phyloP scores from a whole-genome alignment of 1,140 invertebrate species.

The Drosophila rufa region DNA sequence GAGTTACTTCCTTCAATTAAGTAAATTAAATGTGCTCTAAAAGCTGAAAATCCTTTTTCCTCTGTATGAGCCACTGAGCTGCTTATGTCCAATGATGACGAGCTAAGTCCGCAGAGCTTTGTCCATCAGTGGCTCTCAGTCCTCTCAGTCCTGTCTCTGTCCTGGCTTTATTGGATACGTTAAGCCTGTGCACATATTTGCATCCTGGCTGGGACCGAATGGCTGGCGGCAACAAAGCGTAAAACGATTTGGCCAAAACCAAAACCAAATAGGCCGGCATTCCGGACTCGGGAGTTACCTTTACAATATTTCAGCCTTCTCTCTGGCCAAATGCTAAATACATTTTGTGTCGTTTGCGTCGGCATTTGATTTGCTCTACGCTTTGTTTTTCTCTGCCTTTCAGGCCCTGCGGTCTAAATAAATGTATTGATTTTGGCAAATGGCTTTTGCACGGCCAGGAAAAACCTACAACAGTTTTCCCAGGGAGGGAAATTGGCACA shows the following conservation, averaged over 20 bases:
- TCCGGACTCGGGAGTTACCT: slow-evolving; percentile 34
- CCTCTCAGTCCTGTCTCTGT: slow-evolving; percentile 17
- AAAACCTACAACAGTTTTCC: slow-evolving; percentile 10
- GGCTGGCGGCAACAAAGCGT: slow-evolving; percentile 53
- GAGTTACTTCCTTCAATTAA: slow-evolving; percentile 2
- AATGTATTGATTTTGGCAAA: slow-evolving; percentile 82
- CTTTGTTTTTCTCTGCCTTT: slow-evolving; percentile 15
- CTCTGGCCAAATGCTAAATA: slow-evolving; percentile 50
- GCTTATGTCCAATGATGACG: slow-evolving; percentile 63
- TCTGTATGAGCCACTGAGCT: slow-evolving; percentile 47
- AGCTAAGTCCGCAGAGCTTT: slow-evolving; percentile 52
- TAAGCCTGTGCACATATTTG: slow-evolving; percentile 73
- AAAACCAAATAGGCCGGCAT: slow-evolving; percentile 48
- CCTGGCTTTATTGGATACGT: slow-evolving; percentile 54
- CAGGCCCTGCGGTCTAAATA: slow-evolving; percentile 68
- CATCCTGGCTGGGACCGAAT: slow-evolving; percentile 38
- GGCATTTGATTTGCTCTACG: slow-evolving; percentile 53
- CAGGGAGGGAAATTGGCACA: slow-evolving; percentile 38
- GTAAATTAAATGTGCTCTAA: slow-evolving; percentile 1
- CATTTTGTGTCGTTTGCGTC: slow-evolving; percentile 58
- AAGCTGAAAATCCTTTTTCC: slow-evolving; percentile 10
- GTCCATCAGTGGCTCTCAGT: slow-evolving; percentile 48
- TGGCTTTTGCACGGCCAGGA: slow-evolving; percentile 62
- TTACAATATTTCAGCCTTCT: slow-evolving; percentile 38
- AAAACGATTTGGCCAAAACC: slow-evolving; percentile 64